A percentile compares a stretch with the other conserved stretches of the same genome.
phyloP scores from a whole-genome alignment of 2,797 vertebrate species.

The Phyllotis vaccarum region DNA sequence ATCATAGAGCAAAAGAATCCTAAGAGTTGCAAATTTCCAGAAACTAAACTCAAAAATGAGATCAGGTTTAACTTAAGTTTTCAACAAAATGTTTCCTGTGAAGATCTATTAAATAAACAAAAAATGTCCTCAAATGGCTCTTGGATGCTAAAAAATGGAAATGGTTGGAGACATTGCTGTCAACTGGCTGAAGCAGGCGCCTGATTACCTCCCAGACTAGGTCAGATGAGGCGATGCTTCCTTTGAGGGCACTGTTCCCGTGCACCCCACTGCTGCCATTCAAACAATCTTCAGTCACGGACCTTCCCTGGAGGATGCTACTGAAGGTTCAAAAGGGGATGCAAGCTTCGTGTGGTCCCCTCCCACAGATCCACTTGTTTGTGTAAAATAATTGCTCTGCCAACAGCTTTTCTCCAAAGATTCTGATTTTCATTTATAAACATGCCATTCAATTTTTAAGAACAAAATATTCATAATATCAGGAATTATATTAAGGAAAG shows the following conservation, averaged over 20 bases:
- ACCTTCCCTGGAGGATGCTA: constrained; percentile 75
- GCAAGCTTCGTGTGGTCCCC: constrained; percentile 80
- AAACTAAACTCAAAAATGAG: neutral
- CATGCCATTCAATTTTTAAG: constrained; percentile 47
- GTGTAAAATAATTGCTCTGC: constrained; percentile 73
- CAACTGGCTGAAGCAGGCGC: constrained; percentile 72
- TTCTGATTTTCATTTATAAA: constrained; percentile 80
- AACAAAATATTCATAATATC: constrained; percentile 73
- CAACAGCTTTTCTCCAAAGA: constrained; percentile 66
- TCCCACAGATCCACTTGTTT: constrained; percentile 77
- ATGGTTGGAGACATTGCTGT: constrained; percentile 60
- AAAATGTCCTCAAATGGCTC: constrained; percentile 81
- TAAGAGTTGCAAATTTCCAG: neutral
- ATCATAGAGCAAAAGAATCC: neutral
- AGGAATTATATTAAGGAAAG: constrained; percentile 71
- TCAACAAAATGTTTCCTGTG: constrained; percentile 45
- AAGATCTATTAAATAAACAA: constrained; percentile 65
- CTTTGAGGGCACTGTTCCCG: constrained; percentile 77
- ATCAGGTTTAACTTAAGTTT: constrained; percentile 56
- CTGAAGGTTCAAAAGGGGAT: constrained; percentile 77
- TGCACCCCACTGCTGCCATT: constrained; percentile 81
- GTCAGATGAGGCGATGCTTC: constrained; percentile 82
- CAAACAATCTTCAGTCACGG: constrained; percentile 75
- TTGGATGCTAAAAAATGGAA: constrained; percentile 76
- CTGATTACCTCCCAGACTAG: constrained; percentile 68